A percentile compares a stretch with the other conserved stretches of the same genome.
Conservation (phyloP, 53 echinoderm and acorn worm species). For the Actinopyga echinites region DNA sequence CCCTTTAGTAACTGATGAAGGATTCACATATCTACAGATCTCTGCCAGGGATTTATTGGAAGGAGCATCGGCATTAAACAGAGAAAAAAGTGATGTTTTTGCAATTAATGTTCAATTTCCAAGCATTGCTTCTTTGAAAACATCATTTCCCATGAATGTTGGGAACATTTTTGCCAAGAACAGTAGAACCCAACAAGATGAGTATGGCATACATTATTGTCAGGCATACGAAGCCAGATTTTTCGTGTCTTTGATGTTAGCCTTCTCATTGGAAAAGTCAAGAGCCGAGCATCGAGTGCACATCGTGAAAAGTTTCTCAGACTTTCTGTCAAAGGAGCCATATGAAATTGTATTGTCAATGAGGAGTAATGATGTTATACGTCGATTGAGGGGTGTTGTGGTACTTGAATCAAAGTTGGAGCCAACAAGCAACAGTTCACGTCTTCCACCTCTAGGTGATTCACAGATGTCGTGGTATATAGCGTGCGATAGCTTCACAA, state of each 20-base stretch:
- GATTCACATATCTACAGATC: constrained; percentile 49
- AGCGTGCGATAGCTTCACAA: constrained; percentile 26
- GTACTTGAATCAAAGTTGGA: neutral
- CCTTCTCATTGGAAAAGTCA: neutral
- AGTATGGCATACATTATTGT: constrained; percentile 16
- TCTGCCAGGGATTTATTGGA: no score
- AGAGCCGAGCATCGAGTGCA: constrained; percentile 22
- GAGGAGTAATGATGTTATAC: constrained; percentile 10
- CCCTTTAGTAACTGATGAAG: constrained; percentile 62
- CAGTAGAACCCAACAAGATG: neutral
- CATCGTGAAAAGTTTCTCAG: constrained; percentile 41
- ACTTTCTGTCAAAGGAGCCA: constrained; percentile 24
- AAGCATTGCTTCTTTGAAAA: neutral
- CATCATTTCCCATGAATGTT: no score
- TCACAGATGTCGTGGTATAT: constrained; percentile 45
- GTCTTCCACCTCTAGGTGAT: neutral
- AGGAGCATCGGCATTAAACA: neutral
- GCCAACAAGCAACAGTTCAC: neutral
- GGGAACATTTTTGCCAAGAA: no score
- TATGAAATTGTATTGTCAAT: constrained; percentile 37
- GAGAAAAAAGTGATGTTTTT: constrained; percentile 53
- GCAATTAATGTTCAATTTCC: constrained; percentile 59
- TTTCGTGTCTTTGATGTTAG: constrained; percentile 32
- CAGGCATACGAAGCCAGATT: constrained; percentile 20
- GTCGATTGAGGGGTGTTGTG: constrained; percentile 1